Evolutionary conservation across 2,888 invertebrate genomes (phyloP), one percentile per base, ranked within the genome.

Genomic region (Malacosoma neustria): DNA sequence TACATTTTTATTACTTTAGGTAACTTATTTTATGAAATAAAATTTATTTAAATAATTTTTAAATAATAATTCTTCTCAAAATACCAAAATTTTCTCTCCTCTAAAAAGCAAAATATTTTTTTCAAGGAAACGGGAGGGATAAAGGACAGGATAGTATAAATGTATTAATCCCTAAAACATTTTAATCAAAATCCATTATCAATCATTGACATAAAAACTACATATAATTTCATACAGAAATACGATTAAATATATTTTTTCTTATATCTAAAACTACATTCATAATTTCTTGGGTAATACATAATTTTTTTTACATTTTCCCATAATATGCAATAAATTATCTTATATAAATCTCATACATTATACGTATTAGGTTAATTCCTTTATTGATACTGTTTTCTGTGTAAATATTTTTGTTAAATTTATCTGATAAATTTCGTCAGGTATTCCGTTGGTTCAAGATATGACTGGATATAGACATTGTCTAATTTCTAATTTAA

Each of bases 201-300:
- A 73, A 77, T 81, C 68, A 73, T 77, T 68, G 80, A 82, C 84
- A 84, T 85, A 84, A 76, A 84, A 84, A 82, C 84, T 84, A 85
- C 85, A 81, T 85, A 84, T 85, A 84, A 85, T 85, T 81, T 84
- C 82, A 82, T 85, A 85, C 82, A 84, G 85, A 85, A 85, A 85
- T 85, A 85, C 82, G 85, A 72, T 84, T 85, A 85, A 79, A 84
- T 85, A 85, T 84, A 84, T 80, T 82, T 63, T 72, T 74, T 71
- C 81, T 82, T 82, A 43, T 44, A 37, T 37, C 68, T 77, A 81
- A 70, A 65, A 69, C 84, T 84, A 84, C 84, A 75, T 72, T 73
- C 60, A 72, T 75, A 72, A 65, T 73, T 74, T 74, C 61, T 61
- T 73, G 70, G 64, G 65, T 72, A 72, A 59, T 57, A 65, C 54